These are phyloP conservation scores for Zenarchopterus dispar DNA, from an alignment of 2,797 vertebrate genomes.

Conservation along the genomic window DNA sequence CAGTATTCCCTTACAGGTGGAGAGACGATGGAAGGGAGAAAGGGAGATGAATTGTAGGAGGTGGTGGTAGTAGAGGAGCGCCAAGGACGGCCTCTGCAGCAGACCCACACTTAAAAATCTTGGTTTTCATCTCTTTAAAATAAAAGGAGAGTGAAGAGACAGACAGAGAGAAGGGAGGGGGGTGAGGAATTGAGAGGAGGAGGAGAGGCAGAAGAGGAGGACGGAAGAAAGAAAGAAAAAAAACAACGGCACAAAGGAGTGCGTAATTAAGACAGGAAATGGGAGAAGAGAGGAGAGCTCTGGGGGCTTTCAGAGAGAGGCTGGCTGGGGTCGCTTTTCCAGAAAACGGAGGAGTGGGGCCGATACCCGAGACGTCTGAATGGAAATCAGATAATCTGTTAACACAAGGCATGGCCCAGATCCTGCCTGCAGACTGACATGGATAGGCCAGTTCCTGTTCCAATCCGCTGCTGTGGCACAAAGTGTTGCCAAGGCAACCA, in stretches of 20 bases:
- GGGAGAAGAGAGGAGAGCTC: conserved; percentile 77
- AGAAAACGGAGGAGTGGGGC: conserved; percentile 69
- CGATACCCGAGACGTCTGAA: conserved; percentile 79
- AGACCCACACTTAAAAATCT: conserved; percentile 65
- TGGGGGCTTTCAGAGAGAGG: conserved; percentile 77
- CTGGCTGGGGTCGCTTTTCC: conserved; percentile 74
- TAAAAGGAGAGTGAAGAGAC: conserved; percentile 37
- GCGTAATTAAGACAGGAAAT: conserved; percentile 81
- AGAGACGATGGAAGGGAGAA: conserved; percentile 67
- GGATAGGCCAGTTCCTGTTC: conserved; percentile 80
- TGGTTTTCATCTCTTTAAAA: conserved; percentile 61
- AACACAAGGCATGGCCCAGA: conserved; percentile 82
- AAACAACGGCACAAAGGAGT: conserved; percentile 72
- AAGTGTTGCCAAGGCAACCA: conserved; percentile 72
- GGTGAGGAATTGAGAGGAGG: conserved; percentile 58
- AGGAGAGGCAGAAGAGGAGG: conserved; percentile 42
- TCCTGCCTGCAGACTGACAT: conserved; percentile 78
- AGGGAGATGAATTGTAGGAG: conserved; percentile 47
- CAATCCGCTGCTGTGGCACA: conserved; percentile 72
- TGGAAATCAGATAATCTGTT: conserved; percentile 82
- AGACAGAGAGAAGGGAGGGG: conserved; percentile 59
- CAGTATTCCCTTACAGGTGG: conserved; percentile 79
- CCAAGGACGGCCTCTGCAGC: conserved; percentile 46
- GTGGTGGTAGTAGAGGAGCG: conserved; percentile 7
- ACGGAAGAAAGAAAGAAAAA: conserved; percentile 29